Evolutionary conservation across 2,888 invertebrate species (phyloP).

Genomic region (Mythimna ferrago): DNA sequence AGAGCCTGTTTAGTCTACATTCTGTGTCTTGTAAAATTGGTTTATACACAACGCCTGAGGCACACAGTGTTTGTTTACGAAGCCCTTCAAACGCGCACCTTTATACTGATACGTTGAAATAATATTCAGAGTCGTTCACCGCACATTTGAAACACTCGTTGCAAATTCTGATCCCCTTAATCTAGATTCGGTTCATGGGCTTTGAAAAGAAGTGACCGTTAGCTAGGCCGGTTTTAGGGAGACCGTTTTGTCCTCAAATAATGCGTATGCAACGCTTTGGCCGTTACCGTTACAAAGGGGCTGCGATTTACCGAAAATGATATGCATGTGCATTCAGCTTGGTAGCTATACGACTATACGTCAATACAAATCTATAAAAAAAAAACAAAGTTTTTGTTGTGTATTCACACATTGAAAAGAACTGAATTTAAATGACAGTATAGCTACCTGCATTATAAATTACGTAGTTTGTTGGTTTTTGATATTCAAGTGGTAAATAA

Average conservation of each 20-base stretch:
- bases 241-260: conserved; percentile 69
- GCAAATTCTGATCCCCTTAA: conserved; percentile 43
- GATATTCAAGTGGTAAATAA: conserved; percentile 13
- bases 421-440: conserved; percentile 46
- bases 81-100: conserved; percentile 70
- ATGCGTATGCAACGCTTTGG: conserved; percentile 72
- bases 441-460: not conserved
- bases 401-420: conserved; percentile 22
- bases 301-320: conserved; percentile 76
- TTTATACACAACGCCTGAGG: conserved; percentile 71
- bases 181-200: conserved; percentile 62
- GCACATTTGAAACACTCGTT: conserved; percentile 35
- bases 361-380: conserved; percentile 30
- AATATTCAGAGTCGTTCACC: conserved; percentile 46
- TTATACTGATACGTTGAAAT: conserved; percentile 59
- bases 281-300: conserved; percentile 81
- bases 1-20: conserved; percentile 83
- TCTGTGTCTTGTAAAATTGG: conserved; percentile 77
- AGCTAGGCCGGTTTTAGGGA: conserved; percentile 76
- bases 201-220: conserved; percentile 76
- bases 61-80: conserved; percentile 76
- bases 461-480: conserved; percentile 6
- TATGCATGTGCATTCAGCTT: conserved; percentile 73
- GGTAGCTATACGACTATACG: conserved; percentile 53
- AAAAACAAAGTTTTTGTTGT: conserved; percentile 33